A percentile compares a stretch with the other conserved stretches of the same genome.
Evolutionary conservation across 2,888 invertebrate genomes (phyloP).

Genomic region (Halictus quadricinctus): DNA sequence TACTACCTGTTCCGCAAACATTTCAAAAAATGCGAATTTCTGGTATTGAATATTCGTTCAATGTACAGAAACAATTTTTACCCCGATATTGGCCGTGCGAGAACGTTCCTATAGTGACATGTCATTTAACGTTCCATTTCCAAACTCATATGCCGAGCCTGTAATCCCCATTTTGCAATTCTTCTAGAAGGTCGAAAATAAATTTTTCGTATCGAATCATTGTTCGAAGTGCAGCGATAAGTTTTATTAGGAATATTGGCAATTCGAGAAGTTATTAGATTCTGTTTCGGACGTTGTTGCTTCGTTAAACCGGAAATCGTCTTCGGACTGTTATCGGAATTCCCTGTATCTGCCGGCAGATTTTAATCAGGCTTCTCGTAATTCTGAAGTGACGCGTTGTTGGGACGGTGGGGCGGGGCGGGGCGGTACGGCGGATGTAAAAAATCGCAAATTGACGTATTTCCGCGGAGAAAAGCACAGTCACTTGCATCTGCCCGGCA

Average conservation of each 20-base stretch:
- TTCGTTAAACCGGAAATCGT: conserved; percentile 13
- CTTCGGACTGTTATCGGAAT: not conserved
- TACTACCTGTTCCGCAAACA: not conserved
- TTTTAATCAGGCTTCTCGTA: conserved; percentile 18
- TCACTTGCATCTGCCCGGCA: conserved; percentile 40
- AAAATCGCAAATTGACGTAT: conserved; percentile 41
- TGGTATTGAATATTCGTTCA: not conserved
- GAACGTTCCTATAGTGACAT: not conserved
- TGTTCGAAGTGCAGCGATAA: not conserved
- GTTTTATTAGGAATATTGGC: not conserved
- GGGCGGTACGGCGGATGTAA: not conserved
- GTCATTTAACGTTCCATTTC: not conserved
- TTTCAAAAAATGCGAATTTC: not conserved
- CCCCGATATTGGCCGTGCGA: not conserved
- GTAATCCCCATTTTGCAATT: not conserved
- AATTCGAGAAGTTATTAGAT: not conserved
- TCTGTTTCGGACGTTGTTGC: not conserved
- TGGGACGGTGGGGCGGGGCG: not conserved
- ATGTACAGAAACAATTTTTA: not conserved
- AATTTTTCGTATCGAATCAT: not conserved
- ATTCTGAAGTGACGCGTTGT: conserved; percentile 9
- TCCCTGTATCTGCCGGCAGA: not conserved
- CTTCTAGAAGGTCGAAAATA: not conserved
- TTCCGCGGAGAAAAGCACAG: conserved; percentile 12
- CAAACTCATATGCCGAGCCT: not conserved